Percentiles rank a stretch among this genome's conserved stretches.
These are phyloP conservation scores for Euproctis similis DNA, from an alignment of 2,888 invertebrate species.

Conservation along the genomic window DNA sequence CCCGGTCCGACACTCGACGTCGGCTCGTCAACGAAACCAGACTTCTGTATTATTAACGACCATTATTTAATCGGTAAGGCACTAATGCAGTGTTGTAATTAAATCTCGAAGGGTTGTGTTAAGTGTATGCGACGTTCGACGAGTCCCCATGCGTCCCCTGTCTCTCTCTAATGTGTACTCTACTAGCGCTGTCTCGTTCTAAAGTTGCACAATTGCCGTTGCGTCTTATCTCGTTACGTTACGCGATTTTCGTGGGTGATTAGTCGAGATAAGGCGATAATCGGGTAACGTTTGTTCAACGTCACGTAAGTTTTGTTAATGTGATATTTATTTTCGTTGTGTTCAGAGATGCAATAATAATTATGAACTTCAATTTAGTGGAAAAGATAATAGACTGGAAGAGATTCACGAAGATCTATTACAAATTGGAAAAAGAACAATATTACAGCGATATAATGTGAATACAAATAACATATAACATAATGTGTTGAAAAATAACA, in stretches of 20 bases:
- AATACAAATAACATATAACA: too few relatives aligned
- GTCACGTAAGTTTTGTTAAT: slow-evolving; percentile 68
- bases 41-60: slow-evolving; percentile 62
- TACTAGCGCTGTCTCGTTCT: slow-evolving; percentile 38
- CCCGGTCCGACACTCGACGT: slow-evolving; percentile 75
- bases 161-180: slow-evolving; percentile 33
- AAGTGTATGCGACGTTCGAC: slow-evolving; percentile 33
- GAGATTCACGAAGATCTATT: too few relatives aligned
- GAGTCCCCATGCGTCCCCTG: slow-evolving; percentile 27
- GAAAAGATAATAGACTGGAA: too few relatives aligned
- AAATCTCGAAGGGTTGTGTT: slow-evolving; percentile 44
- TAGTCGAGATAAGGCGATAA: slow-evolving; percentile 44
- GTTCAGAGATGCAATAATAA: too few relatives aligned
- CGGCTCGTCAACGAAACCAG: slow-evolving; percentile 72
- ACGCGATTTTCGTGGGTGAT: slow-evolving; percentile 44
- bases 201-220: slow-evolving; percentile 51
- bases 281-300: slow-evolving; percentile 45
- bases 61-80: slow-evolving; percentile 69
- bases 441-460: too few relatives aligned
- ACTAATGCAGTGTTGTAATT: slow-evolving; percentile 43
- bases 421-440: too few relatives aligned
- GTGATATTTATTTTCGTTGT: too few relatives aligned
- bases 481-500: too few relatives aligned
- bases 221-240: slow-evolving; percentile 37
- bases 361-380: too few relatives aligned